These are phyloP conservation scores for Hylaeus volcanicus DNA, from an alignment of 1,140 invertebrate genomes.

Conservation along the genomic window DNA sequence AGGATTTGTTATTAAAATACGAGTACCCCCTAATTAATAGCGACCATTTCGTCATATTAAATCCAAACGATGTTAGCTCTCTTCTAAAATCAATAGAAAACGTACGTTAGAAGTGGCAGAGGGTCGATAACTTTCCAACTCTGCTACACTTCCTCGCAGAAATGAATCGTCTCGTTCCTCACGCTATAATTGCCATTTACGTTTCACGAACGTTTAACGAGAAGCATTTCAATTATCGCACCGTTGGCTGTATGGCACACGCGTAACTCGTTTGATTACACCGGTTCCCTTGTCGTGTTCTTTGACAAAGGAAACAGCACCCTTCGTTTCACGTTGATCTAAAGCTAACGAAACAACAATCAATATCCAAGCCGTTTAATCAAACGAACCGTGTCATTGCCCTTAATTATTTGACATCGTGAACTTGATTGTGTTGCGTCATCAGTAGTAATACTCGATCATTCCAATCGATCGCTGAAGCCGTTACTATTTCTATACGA, in stretches of 20 bases:
- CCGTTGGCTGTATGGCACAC: neutral
- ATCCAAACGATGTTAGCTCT: conserved; percentile 39
- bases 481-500: no score
- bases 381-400: neutral
- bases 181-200: conserved; percentile 4
- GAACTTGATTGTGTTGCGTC: neutral
- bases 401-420: neutral
- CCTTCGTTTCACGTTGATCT: conserved; percentile 16
- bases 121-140: neutral
- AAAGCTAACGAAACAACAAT: neutral
- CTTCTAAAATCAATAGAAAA: conserved; percentile 21
- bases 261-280: neutral
- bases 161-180: neutral
- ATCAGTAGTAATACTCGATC: neutral
- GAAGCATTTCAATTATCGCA: conserved; percentile 1
- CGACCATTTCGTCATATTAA: neutral
- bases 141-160: neutral
- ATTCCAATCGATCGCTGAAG: no score
- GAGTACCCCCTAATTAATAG: neutral
- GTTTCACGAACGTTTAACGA: neutral
- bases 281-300: neutral
- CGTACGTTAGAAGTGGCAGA: neutral
- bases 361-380: neutral
- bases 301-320: neutral
- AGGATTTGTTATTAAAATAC: neutral